Percentiles rank a stretch among this genome's conserved stretches.
phyloP scores from a whole-genome alignment of 92 coral and sea anemone genomes.

The Phymanthus crucifer region DNA sequence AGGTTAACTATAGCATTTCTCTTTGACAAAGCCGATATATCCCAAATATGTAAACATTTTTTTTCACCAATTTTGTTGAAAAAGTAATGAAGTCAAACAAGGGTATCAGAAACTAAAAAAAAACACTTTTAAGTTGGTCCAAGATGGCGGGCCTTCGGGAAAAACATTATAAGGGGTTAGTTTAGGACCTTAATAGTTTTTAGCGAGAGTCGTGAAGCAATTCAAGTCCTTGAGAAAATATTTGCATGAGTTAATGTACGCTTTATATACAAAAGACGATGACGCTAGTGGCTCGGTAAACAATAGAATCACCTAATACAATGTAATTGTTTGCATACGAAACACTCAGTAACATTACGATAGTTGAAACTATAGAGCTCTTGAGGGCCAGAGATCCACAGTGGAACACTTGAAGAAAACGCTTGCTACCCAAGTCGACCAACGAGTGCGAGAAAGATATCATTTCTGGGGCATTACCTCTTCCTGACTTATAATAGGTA shows the following conservation, averaged over 20 bases:
- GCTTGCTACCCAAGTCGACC: background rate
- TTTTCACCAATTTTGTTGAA: background rate
- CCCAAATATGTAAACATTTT: constrained; percentile 65
- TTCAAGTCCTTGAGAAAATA: constrained; percentile 19
- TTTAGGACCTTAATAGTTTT: background rate
- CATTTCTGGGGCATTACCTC: background rate
- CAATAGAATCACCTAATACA: constrained; percentile 87
- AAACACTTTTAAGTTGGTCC: background rate
- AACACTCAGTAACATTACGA: constrained; percentile 40
- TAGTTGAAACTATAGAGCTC: background rate
- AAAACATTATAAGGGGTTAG: no score
- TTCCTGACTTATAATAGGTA: background rate
- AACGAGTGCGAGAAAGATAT: background rate
- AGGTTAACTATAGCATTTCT: background rate
- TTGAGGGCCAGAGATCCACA: background rate
- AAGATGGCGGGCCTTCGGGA: background rate
- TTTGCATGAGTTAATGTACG: constrained; percentile 86
- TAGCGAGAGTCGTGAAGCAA: background rate
- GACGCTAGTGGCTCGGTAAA: constrained; percentile 75
- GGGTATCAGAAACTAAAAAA: background rate
- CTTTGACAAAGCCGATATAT: constrained; percentile 53
- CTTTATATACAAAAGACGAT: constrained; percentile 75
- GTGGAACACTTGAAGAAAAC: background rate
- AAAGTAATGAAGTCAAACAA: background rate
- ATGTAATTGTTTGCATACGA: constrained; percentile 71